These are phyloP conservation scores for Stenodera caucasica DNA, from an alignment of 2,888 invertebrate species.

Conservation along the genomic window DNA sequence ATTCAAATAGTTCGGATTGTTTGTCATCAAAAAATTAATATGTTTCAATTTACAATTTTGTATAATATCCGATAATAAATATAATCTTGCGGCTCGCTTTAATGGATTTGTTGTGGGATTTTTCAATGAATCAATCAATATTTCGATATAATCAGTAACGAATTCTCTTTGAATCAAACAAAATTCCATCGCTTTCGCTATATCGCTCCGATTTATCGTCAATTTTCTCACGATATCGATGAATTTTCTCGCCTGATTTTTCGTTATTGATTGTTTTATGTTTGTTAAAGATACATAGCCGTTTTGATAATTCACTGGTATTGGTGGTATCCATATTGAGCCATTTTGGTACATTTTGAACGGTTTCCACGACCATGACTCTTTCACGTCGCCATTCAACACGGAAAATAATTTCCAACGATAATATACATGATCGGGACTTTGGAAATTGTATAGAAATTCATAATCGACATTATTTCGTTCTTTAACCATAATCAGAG, in stretches of 20 bases:
- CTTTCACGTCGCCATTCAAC: conserved; percentile 88
- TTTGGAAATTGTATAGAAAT: conserved; percentile 86
- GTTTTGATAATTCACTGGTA: conserved; percentile 85
- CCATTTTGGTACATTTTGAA: conserved; percentile 96
- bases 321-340: conserved; percentile 94
- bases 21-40: conserved; percentile 67
- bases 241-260: conserved; percentile 81
- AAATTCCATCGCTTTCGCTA: conserved; percentile 96
- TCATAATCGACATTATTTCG: conserved; percentile 92
- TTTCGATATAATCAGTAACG: conserved; percentile 88
- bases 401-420: conserved; percentile 94
- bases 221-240: conserved; percentile 85
- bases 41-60: conserved; percentile 88
- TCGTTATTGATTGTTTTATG: conserved; percentile 69
- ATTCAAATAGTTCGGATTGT: conserved; percentile 57
- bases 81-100: conserved; percentile 88
- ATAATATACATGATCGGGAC: conserved; percentile 57
- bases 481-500: conserved; percentile 97
- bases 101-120: conserved; percentile 68
- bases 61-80: conserved; percentile 92
- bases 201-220: conserved; percentile 71
- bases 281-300: conserved; percentile 74
- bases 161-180: conserved; percentile 95
- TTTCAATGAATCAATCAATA: conserved; percentile 82
- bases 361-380: conserved; percentile 83